phyloP scores from a whole-genome alignment of 1,140 invertebrate genomes.

The Drosophila lini region DNA sequence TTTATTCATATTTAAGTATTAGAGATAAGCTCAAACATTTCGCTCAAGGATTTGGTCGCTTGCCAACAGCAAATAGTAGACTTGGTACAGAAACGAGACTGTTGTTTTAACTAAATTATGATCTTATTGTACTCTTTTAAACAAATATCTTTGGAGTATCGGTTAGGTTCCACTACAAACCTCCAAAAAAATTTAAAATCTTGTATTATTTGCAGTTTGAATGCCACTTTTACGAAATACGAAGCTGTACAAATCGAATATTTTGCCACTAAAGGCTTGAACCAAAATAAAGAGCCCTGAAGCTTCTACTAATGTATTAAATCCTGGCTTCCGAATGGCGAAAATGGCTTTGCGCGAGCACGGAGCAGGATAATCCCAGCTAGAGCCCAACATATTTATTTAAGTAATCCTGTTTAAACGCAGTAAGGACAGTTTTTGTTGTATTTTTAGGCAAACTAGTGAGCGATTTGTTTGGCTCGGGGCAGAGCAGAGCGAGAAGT shows the following conservation, averaged over 20 bases:
- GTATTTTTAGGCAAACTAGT: conserved; percentile 25
- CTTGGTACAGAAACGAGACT: too few species aligned
- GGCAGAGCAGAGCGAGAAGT: conserved; percentile 44
- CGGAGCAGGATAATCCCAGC: background rate
- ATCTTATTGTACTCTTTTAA: too few species aligned
- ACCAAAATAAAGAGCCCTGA: background rate
- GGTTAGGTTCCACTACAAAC: background rate
- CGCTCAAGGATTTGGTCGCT: background rate
- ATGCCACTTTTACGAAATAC: background rate
- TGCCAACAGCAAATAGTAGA: background rate
- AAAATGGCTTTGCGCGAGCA: background rate
- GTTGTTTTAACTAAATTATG: background rate
- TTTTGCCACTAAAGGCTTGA: background rate
- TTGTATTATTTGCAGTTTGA: background rate
- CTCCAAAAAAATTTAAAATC: background rate
- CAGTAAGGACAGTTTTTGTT: conserved; percentile 28
- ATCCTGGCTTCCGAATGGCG: background rate
- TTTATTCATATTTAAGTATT: background rate
- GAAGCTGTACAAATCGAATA: conserved; percentile 1
- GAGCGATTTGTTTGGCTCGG: conserved; percentile 40
- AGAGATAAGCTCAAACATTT: background rate
- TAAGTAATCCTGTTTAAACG: conserved; percentile 14
- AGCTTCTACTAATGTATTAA: background rate
- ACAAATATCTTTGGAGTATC: background rate
- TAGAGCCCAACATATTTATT: conserved; percentile 11